Evolutionary conservation across 2,888 invertebrate genomes (phyloP).

Genomic region (Campoletis raptor): DNA sequence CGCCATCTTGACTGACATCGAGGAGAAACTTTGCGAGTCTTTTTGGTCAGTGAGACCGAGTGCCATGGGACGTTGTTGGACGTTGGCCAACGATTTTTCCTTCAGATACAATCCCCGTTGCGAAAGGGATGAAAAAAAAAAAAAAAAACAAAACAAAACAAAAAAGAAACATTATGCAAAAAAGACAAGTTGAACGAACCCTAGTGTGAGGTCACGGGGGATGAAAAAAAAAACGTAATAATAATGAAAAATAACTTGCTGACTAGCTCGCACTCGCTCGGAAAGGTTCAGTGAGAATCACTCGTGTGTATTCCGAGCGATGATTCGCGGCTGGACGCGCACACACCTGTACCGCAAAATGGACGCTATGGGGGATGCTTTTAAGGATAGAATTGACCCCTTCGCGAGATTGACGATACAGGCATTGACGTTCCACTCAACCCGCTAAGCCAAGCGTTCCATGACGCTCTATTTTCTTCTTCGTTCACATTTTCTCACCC

Average conservation of each 20-base stretch:
- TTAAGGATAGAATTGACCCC: constrained; percentile 67
- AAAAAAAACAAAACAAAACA: constrained; percentile 11
- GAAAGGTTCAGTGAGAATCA: constrained; percentile 53
- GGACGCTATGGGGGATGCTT: constrained; percentile 41
- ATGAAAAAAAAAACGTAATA: constrained; percentile 11
- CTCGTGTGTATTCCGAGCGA: constrained; percentile 68
- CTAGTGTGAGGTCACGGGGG: background rate
- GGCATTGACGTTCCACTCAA: constrained; percentile 65
- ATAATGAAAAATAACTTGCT: constrained; percentile 43
- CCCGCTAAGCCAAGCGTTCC: constrained; percentile 67
- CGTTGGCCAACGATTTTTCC: constrained; percentile 55
- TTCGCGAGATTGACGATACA: constrained; percentile 37
- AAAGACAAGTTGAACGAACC: constrained; percentile 34
- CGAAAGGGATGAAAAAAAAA: background rate
- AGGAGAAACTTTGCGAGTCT: constrained; percentile 30
- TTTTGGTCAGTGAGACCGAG: constrained; percentile 40
- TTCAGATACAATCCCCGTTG: constrained; percentile 24
- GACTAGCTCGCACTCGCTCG: constrained; percentile 45
- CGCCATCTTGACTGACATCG: constrained; percentile 56
- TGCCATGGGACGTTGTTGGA: constrained; percentile 37
- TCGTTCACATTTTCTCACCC: constrained; percentile 36
- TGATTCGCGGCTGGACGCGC: constrained; percentile 70
- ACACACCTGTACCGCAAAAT: constrained; percentile 51
- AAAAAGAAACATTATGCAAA: constrained; percentile 25
- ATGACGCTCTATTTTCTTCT: constrained; percentile 68